Percentiles rank a stretch among this genome's conserved stretches.
phyloP scores from a whole-genome alignment of 2,888 invertebrate genomes.

The Hypena proboscidalis region DNA sequence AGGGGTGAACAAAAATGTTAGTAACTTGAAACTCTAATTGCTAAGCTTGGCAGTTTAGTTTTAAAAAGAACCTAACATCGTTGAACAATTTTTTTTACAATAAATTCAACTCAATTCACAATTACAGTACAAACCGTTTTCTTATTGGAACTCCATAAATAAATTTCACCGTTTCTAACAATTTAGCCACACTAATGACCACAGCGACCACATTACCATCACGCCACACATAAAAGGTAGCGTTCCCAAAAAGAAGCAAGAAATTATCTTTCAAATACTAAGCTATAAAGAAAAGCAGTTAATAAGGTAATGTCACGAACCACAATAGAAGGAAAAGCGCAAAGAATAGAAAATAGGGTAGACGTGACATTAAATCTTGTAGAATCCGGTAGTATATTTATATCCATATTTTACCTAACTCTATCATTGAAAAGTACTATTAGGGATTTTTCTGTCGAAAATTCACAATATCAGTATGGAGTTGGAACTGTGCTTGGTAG shows the following conservation, averaged over 20 bases:
- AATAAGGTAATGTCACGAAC: constrained; percentile 60
- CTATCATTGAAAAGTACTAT: no score
- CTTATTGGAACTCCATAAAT: background rate
- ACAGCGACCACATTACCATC: constrained; percentile 28
- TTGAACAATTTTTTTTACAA: no score
- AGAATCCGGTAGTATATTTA: no score
- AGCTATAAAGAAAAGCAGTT: constrained; percentile 56
- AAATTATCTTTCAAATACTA: constrained; percentile 52
- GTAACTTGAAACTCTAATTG: no score
- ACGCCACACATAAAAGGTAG: constrained; percentile 39
- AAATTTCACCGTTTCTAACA: constrained; percentile 4
- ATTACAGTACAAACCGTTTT: background rate
- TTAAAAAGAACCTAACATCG: no score
- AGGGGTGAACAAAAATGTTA: no score
- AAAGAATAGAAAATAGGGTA: constrained; percentile 26
- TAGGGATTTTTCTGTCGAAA: no score
- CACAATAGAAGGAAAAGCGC: constrained; percentile 19
- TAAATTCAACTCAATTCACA: no score
- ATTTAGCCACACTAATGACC: constrained; percentile 31
- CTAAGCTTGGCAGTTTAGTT: no score
- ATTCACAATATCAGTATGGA: no score
- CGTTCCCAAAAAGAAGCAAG: constrained; percentile 36
- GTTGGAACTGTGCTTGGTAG: no score
- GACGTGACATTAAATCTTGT: constrained; percentile 20
- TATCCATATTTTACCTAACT: no score